Base-by-base conservation (phyloP, 2,113 vertebrate genomes). In the Clupea harengus region DNA sequence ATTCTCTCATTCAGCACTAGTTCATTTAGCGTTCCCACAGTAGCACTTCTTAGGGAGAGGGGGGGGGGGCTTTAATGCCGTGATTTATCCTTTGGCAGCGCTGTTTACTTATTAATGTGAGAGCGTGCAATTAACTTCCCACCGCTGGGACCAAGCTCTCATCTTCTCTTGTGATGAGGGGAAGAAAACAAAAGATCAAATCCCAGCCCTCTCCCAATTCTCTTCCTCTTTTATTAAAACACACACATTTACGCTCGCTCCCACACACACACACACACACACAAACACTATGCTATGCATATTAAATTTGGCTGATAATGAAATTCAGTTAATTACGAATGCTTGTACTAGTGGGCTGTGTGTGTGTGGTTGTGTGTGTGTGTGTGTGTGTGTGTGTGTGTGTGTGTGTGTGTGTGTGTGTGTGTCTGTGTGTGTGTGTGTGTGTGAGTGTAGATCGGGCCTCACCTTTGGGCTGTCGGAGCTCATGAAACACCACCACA, bases 401-500 rank as follows among this genome's bases (percentile, higher is more conserved):
- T 49, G 47, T 49, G 9, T 49, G 47, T 11, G 1, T 49, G 6
- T 47, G 6, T 47, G 46, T 47, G 46, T 57, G 52, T 75, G 67
- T 28, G 67, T 75, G 28, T 39, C 28, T 32, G 0, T 32, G 25
- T 32, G 67, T 75, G 32, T 75, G 28, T 75, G 67, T 75, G 64
- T 75, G 13, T 39, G 9, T 75, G 67, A 17, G 25, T 17, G 28
- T 60, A 1, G 17, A 17, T 4, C 13, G 13, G 0, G 20, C 20
- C 88, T 94, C 89, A 99, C 98, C 98, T 93, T 96, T 96, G 7
- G 97, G 98, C 91, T 99, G 98, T 90, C 96, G 96, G 89, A 98
- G 94, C 88, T 99, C 97, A 50, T 99, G 99, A 88, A 99, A 98
- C 82, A 99, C 95, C 86, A 99, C 97, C 9, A 99, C 95, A 87